A percentile compares a stretch with the other conserved stretches of the same genome.
phyloP scores from a whole-genome alignment of 2,113 vertebrate genomes.

The Catagonus wagneri region DNA sequence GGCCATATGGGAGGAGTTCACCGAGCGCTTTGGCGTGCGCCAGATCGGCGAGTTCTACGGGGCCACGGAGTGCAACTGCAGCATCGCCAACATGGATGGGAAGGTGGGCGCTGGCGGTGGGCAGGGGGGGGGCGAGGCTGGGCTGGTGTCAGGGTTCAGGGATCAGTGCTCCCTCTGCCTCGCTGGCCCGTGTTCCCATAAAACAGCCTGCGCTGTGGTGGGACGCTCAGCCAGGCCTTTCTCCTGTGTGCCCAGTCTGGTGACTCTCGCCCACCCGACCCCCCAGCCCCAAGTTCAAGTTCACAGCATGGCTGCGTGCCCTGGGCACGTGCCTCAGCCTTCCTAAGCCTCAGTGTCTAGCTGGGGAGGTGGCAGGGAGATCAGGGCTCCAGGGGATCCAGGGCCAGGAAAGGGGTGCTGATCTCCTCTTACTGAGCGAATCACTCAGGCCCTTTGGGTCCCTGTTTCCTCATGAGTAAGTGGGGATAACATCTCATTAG shows the following conservation, averaged over 20 bases:
- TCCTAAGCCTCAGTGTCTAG: background rate
- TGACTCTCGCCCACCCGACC: background rate
- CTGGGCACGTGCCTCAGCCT: background rate
- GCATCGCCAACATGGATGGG: slow-evolving; percentile 94
- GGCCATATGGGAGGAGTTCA: slow-evolving; percentile 93
- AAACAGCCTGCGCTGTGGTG: background rate
- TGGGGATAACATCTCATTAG: background rate
- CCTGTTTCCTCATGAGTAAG: background rate
- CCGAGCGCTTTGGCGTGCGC: slow-evolving; percentile 88
- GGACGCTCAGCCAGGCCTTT: background rate
- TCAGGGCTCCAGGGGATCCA: background rate
- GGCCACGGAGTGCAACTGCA: slow-evolving; percentile 96
- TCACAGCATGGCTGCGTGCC: background rate
- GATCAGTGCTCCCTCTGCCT: background rate
- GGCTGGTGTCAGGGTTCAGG: accelerated
- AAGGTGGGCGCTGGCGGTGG: slow-evolving; percentile 87
- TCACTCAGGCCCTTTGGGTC: background rate
- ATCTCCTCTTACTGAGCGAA: background rate
- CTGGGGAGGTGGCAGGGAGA: too few relatives aligned
- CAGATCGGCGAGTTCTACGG: slow-evolving; percentile 95
- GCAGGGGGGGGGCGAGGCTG: background rate
- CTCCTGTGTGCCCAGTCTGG: background rate
- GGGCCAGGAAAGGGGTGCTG: background rate
- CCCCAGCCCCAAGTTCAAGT: background rate
- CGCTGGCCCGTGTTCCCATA: accelerated